Evolutionary conservation across 2,797 vertebrate species (phyloP), one percentile per base, ranked within the genome.

Genomic region (Pseudochaenichthys georgianus): DNA sequence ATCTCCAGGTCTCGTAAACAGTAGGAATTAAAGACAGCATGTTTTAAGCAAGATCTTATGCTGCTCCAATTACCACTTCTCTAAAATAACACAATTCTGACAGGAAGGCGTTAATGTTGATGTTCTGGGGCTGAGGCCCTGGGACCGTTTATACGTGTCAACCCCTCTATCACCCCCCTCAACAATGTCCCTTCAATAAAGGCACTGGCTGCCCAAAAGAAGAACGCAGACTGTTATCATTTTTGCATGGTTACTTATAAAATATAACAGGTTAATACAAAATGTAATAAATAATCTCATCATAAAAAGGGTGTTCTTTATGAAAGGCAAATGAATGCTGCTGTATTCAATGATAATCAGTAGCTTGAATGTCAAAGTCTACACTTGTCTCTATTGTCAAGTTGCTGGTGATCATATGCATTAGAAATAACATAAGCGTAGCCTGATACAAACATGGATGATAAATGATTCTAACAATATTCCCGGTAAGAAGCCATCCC

Each of bases 401-500:
- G 38, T 53, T 19, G 31, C 47, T 28, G 41, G 12, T 55, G 43
- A 47, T 16, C 13, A 1, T 2, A 28, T 41, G 11, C 5, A 59
- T 34, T 38, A 42, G 21, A 61, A 55, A 66, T 11, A 28, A 9
- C 1, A 54, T 68, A 19, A 23, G 4, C 19, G 31, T 23, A 16
- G 6, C 12, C 3, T 13, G n/a, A 54, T 13, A 67, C 6, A 28
- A 59, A 47, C 9, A 53, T 1, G 7, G 13, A 13, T 46, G 5
- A 67, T 15, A 66, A 17, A 13, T 9, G 6, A 38, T 38, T 38
- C 34, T 38, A 9, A 38, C 1, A 38, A 38, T 7, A 38, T 34
- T 47, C 47, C 13, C 3, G 74, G 48, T 21, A 61, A 68, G 75
- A 70, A 65, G 15, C 17, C 34, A 55, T 75, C 58, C 78, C 66